Percentiles rank a stretch among this genome's conserved stretches.
Conservation (phyloP, 2,888 invertebrate genomes). For the Morpho deidamia region DNA sequence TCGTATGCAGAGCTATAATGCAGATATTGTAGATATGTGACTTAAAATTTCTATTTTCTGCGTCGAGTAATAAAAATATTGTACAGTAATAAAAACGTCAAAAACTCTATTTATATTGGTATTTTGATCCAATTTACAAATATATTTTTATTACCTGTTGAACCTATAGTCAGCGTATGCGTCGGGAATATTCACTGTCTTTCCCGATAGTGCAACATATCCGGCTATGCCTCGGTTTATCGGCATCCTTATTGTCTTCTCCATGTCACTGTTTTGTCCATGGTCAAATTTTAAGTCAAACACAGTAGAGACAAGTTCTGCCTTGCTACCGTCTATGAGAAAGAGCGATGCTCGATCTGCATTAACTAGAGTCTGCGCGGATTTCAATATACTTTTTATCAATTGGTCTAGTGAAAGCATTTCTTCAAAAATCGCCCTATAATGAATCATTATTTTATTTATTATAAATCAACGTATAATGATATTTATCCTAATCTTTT, state of each 20-base stretch:
- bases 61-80: too few relatives aligned
- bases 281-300: conserved; percentile 81
- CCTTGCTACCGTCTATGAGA: conserved; percentile 84
- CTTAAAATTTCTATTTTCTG: too few relatives aligned
- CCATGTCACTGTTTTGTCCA: conserved; percentile 40
- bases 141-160: conserved; percentile 65
- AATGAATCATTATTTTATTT: conserved; percentile 26
- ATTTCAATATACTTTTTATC: conserved; percentile 90
- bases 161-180: conserved; percentile 88
- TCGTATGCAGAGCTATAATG: too few relatives aligned
- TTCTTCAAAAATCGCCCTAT: conserved; percentile 91
- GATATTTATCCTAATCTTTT: too few relatives aligned
- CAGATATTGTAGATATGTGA: too few relatives aligned
- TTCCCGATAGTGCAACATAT: conserved; percentile 87
- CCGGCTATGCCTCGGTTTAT: conserved; percentile 90
- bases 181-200: conserved; percentile 88
- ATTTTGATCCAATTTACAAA: background rate
- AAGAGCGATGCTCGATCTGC: conserved; percentile 92
- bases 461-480: background rate
- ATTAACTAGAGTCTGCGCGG: conserved; percentile 87
- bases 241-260: conserved; percentile 81
- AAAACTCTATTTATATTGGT: background rate
- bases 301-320: conserved; percentile 88
- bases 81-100: too few relatives aligned
- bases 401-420: conserved; percentile 90